phyloP scores from a whole-genome alignment of 2,113 vertebrate genomes.

The Plotosus lineatus region DNA sequence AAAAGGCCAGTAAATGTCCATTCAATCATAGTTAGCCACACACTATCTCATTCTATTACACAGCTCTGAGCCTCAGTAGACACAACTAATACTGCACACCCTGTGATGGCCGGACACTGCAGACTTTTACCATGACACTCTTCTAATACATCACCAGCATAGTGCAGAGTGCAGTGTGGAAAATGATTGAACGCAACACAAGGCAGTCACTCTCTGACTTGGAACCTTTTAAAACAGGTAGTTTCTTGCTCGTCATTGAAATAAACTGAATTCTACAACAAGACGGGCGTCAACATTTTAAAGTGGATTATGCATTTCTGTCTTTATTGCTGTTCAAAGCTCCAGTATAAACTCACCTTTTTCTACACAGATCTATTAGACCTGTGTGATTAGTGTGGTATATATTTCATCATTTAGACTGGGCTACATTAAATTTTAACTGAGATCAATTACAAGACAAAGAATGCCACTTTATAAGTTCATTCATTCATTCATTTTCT shows the following conservation, averaged over 20 bases:
- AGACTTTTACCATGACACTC: not conserved
- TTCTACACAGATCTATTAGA: not conserved
- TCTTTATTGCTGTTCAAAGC: not conserved
- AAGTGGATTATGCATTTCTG: not conserved
- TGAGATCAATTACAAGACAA: not conserved
- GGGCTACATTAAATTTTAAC: not conserved
- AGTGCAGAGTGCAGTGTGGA: not conserved
- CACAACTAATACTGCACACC: constrained; percentile 13
- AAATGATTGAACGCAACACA: not conserved
- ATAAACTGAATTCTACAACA: not conserved
- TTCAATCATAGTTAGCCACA: constrained; percentile 45
- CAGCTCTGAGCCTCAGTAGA: constrained; percentile 39
- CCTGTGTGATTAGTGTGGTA: not conserved
- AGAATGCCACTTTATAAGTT: not conserved
- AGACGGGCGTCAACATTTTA: not conserved
- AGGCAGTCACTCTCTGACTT: not conserved
- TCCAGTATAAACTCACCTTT: not conserved
- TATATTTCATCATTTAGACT: not conserved
- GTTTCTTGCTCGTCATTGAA: not conserved
- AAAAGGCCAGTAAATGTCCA: constrained; percentile 30
- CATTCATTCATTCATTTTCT: too few relatives aligned
- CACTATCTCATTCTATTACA: constrained; percentile 42
- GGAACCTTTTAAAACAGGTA: not conserved
- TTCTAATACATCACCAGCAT: not conserved
- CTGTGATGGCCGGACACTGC: not conserved